Evolutionary conservation across 2,888 invertebrate species (phyloP), one percentile per base, ranked within the genome.

Genomic region (Eupsilia transversa): DNA sequence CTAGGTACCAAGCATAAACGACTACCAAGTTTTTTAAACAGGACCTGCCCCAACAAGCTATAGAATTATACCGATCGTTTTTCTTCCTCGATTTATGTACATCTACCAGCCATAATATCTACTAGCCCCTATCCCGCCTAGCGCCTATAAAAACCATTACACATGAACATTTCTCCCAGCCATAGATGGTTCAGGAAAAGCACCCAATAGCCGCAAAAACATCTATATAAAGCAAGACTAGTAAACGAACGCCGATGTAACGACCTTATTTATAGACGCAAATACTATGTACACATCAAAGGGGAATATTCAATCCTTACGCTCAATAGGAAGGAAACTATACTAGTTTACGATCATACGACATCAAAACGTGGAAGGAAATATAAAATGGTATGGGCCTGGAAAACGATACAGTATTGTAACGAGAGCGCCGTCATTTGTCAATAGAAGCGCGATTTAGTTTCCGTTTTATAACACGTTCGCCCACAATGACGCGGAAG

Each of bases 401-500:
- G 85, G 90, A 91, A 92, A 92, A 90, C 89, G 93, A 93, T 92
- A 92, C 89, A 89, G 89, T 87, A 92, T 93, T 94, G 92, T 93
- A 94, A 94, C 46, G 46, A 46, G 91, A 93, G 91, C 78, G 79
- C 79, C 87, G 89, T 91, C 92, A 93, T 94, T 94, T 94, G 93
- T 94, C 94, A 94, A 94, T 94, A 93, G 88, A 84, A 89, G 82
- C 82, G 88, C 91, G 91, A 93, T 94, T 93, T 65, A 81, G 92
- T 91, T 90, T 89, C 86, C 90, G 83, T 89, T 93, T 93, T 93
- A 92, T 92, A 91, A 90, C 92, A 89, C 88, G 79, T 77, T 80
- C 81, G 69, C 78, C 83, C 85, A 86, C 85, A 86, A 79, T 88
- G 79, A 87, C 82, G 83, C 77, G 80, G 82, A 74, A 88, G 87